Base-by-base conservation (phyloP, 1,140 invertebrate genomes). In the Sycobia sp. region DNA sequence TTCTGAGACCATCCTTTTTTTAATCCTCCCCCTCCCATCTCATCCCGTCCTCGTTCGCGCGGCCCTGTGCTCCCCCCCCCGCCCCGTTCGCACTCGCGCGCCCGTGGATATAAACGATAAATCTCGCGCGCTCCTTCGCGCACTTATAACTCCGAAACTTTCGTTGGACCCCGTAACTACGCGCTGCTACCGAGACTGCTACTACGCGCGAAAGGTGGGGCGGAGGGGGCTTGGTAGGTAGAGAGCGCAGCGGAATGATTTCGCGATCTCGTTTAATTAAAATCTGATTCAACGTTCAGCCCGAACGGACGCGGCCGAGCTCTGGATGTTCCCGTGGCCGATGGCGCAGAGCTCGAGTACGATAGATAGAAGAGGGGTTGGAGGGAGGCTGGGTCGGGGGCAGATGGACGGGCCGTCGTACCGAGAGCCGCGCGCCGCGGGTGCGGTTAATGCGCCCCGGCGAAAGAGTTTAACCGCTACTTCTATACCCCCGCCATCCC, bases 211-310 rank as follows among this genome's bases (percentile, higher is more conserved):
- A n/a, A n/a, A n/a, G n/a, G n/a, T n/a, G n/a, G n/a, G n/a, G 61
- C 53, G 32, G 41, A 67, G 66, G 29, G 20, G 20, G 18, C 18
- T 11, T 25, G 29, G 57, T 41, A 44, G 65, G 46, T n/a, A n/a
- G 65, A 67, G 59, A 66, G 67, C 66, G 66, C 60, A 44, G 66
- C 29, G 5, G 67, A 73, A 80, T 80, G 75, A 77, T 81, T 80
- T 74, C 70, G 72, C 72, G 70, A 76, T 80, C 77, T 77, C 69
- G 72, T 81, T 82, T 80, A 82, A 82, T 82, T 82, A 82, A 82
- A 81, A 78, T 79, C 73, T 78, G 77, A 80, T 79, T 78, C 74
- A 73, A 79, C 73, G 73, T 78, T 78, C 71, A 54, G 67, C 59
- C n/a, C n/a, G n/a, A n/a, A n/a, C n/a, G n/a, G n/a, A n/a, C n/a